These are phyloP conservation scores for Lagocephalus sceleratus DNA, from an alignment of 2,797 vertebrate genomes.

Conservation along the genomic window DNA sequence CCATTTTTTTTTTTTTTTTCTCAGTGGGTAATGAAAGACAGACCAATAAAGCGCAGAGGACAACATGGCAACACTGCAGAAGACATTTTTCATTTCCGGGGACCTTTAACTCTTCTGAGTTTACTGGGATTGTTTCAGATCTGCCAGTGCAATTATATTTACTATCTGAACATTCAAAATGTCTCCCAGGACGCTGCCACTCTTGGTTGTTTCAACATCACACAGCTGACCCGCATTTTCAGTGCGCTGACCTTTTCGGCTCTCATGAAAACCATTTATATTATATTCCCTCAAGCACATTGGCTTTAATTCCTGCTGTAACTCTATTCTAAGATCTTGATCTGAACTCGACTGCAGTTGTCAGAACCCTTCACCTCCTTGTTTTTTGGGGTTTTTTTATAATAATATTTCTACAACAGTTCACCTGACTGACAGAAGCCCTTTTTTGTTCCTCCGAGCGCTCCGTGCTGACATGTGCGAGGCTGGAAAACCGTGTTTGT, in stretches of 20 bases:
- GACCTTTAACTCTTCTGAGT: constrained; percentile 43
- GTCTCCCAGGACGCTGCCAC: constrained; percentile 57
- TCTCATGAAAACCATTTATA: constrained; percentile 61
- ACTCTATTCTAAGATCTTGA: constrained; percentile 46
- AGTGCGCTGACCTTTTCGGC: constrained; percentile 65
- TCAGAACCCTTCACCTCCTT: constrained; percentile 40
- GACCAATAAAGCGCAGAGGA: constrained; percentile 8
- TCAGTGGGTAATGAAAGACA: constrained; percentile 12
- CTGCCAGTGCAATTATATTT: constrained; percentile 46
- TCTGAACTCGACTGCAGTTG: constrained; percentile 46
- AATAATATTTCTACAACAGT: constrained; percentile 35
- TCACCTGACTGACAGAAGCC: constrained; percentile 41
- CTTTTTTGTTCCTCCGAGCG: constrained; percentile 19
- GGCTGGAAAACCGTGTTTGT: no score
- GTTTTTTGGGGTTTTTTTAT: neutral
- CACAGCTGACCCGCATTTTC: constrained; percentile 49
- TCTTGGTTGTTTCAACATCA: constrained; percentile 50
- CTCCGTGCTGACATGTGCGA: no score
- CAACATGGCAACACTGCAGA: constrained; percentile 10
- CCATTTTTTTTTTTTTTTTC: constrained; percentile 6
- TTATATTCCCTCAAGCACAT: constrained; percentile 56
- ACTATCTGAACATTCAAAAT: constrained; percentile 42
- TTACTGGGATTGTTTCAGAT: constrained; percentile 44
- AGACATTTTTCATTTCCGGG: constrained; percentile 39
- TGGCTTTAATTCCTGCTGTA: constrained; percentile 63